These are phyloP conservation scores for Thymelicus lineola DNA, from an alignment of 2,888 invertebrate genomes.

Conservation along the genomic window DNA sequence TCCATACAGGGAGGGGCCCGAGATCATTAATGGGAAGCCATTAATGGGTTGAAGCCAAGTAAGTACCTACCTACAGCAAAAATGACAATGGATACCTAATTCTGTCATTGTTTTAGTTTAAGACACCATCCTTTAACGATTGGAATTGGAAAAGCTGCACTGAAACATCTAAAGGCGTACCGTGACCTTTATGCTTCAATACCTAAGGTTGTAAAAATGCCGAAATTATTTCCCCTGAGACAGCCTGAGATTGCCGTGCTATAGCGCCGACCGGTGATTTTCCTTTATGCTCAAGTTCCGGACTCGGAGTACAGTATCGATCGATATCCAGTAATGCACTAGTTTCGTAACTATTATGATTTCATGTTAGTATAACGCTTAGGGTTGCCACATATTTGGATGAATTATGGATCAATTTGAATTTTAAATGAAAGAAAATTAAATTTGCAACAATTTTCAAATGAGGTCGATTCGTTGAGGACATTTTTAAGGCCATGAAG, in stretches of 20 bases:
- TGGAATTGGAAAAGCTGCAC: neutral
- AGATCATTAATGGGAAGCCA: too few relatives aligned
- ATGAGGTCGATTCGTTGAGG: too few relatives aligned
- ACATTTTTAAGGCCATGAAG: too few relatives aligned
- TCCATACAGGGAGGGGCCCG: too few relatives aligned
- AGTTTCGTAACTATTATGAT: constrained; percentile 21
- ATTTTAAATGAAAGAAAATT: neutral
- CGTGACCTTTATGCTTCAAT: neutral
- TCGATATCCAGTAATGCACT: constrained; percentile 19
- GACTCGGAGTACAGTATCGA: constrained; percentile 10
- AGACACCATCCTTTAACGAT: neutral
- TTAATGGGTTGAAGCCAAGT: too few relatives aligned
- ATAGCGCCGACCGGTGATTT: constrained; percentile 2
- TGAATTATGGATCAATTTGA: neutral
- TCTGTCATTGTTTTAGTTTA: too few relatives aligned
- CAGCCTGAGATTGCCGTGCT: too few relatives aligned
- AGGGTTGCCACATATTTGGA: neutral
- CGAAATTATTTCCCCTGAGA: neutral
- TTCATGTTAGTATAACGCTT: constrained; percentile 11
- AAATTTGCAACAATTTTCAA: too few relatives aligned
- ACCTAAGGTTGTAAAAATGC: neutral
- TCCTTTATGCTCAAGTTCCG: constrained; percentile 12
- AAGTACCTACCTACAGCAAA: too few relatives aligned
- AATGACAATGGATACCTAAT: too few relatives aligned
- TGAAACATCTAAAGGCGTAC: neutral